Evolutionary conservation across 1,140 invertebrate species (phyloP), one percentile per base, ranked within the genome.

Genomic region (Phenacoccus solenopsis): DNA sequence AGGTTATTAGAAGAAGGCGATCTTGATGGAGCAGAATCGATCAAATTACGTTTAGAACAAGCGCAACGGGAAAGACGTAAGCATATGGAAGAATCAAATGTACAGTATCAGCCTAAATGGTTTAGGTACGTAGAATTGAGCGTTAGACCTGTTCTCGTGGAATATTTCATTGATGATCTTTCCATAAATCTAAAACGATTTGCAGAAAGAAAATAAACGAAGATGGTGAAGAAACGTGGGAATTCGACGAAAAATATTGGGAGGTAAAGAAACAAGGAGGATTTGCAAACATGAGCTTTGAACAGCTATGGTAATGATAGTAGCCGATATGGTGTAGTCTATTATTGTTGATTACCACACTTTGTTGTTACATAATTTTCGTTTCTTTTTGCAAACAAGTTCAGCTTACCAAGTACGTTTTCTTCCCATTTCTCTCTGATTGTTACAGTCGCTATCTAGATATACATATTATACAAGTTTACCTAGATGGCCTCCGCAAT

Each of bases 1-100:
- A 79, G 81, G 30, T 75, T 85, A 16, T 77, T 93, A 32, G 90
- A 93, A 78, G 87, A 90, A 77, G 90, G 90, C 2, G 84, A 90
- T 76, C 80, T 92, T 38, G 78, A 82, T 13, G 82, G 81, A 24
- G 90, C 90, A 0, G 90, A 93, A 79, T 79, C 79, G 24, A 80
- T 87, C 73, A 93, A 93, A 77, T 75, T 83, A 20, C 79, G 84
- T 73, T 75, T 90, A 56, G 89, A 90, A 77, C 84, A 87, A 73
- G 76, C 79, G 10, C 89, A 90, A 77, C 76, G 89, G 49, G 88
- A 90, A 32, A 78, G 85, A 49, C 78, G 87, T 68, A 87, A 86
- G 76, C 76, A 80, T 67, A 76, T 83, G 67, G 87, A 88, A 74
- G 82, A 83, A 71, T 76, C 81, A 28, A 81, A 80, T 20, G 76